These are phyloP conservation scores for Dreissena rostriformis DNA, from an alignment of 1,140 invertebrate genomes.

Conservation along the genomic window DNA sequence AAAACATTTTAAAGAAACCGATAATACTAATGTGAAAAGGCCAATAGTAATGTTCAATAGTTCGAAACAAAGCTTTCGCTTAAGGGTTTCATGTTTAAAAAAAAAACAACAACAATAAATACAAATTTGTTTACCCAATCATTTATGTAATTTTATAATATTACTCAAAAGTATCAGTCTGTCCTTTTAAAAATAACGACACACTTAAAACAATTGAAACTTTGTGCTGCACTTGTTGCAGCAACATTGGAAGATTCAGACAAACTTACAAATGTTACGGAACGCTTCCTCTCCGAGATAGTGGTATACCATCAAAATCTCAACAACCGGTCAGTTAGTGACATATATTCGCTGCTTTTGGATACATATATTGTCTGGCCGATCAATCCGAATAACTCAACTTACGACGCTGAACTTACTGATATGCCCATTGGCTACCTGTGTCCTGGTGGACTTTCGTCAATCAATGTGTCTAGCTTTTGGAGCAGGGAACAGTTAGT, in stretches of 20 bases:
- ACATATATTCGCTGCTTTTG: slow-evolving; percentile 61
- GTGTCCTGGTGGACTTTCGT: neutral
- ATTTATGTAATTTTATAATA: too few species aligned
- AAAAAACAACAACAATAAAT: too few species aligned
- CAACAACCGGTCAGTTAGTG: slow-evolving; percentile 34
- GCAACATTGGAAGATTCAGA: slow-evolving; percentile 66
- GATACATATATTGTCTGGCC: slow-evolving; percentile 56
- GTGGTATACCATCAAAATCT: slow-evolving; percentile 16
- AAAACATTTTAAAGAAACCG: too few species aligned
- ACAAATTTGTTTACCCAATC: too few species aligned
- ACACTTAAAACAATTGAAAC: too few species aligned
- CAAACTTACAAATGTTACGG: slow-evolving; percentile 51
- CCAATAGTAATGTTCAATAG: too few species aligned
- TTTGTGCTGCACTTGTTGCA: slow-evolving; percentile 19
- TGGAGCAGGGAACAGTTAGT: neutral
- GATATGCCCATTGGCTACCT: neutral
- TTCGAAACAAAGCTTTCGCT: too few species aligned
- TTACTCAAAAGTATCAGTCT: too few species aligned
- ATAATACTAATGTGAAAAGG: too few species aligned
- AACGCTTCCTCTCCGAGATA: slow-evolving; percentile 50
- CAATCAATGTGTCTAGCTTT: neutral
- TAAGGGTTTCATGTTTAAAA: too few species aligned
- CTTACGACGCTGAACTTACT: neutral
- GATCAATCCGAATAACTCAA: slow-evolving; percentile 3
- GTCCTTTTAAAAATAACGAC: too few species aligned